Evolutionary conservation across 2,113 vertebrate genomes (phyloP).

Genomic region (Carassius auratus): DNA sequence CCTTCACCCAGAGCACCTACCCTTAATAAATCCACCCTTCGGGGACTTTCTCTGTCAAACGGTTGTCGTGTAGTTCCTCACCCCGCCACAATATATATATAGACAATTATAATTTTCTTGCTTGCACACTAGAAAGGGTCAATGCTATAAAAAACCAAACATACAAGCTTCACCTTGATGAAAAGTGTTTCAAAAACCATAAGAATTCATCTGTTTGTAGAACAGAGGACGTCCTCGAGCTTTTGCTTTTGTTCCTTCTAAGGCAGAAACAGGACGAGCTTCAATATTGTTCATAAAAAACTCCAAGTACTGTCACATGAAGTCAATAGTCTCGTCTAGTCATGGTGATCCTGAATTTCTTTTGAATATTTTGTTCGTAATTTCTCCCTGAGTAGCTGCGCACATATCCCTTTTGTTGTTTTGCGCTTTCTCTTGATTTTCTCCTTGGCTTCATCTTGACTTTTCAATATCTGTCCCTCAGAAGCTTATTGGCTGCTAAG

Average conservation of each 20-base stretch:
- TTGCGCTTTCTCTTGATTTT: not conserved
- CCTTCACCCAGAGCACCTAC: too few relatives aligned
- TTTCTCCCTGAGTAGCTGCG: not conserved
- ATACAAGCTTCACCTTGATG: not conserved
- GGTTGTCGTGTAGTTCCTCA: too few relatives aligned
- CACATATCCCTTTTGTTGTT: not conserved
- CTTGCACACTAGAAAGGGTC: not conserved
- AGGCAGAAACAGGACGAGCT: not conserved
- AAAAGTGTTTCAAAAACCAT: not conserved
- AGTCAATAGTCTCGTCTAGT: constrained; percentile 14
- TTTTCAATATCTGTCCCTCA: constrained; percentile 38
- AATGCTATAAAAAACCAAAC: not conserved
- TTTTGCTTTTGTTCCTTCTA: not conserved
- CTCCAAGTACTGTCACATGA: not conserved
- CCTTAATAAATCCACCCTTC: too few relatives aligned
- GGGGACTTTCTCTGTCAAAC: too few relatives aligned
- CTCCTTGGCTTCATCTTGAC: not conserved
- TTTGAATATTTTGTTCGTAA: not conserved
- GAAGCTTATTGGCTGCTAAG: constrained; percentile 40
- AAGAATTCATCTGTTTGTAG: constrained; percentile 1
- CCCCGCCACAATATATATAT: too few relatives aligned
- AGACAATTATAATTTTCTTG: too few relatives aligned
- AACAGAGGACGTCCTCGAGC: not conserved
- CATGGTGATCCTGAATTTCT: not conserved
- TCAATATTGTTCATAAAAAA: not conserved